Evolutionary conservation across 1,140 invertebrate genomes (phyloP), one percentile per base, ranked within the genome.

Genomic region (Arion vulgaris): DNA sequence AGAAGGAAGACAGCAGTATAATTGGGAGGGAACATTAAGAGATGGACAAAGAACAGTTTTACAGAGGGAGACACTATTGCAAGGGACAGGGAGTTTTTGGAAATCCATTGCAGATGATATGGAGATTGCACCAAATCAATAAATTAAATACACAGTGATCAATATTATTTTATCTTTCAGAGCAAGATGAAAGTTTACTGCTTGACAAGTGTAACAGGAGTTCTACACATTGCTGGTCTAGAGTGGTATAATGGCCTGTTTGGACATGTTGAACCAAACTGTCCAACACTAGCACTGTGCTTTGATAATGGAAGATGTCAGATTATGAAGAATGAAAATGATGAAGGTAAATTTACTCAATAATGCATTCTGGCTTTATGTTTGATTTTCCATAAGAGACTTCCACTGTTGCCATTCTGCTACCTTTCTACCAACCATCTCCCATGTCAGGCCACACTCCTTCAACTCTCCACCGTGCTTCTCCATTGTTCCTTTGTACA

Each of bases 251-350:
- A 96, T 89, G 96, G 95, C 0, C 75, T 84, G 23, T 92, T 94
- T 91, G 95, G 95, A 0, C 95, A 95, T 84, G 91, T 95, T 0
- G 94, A 96, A 34, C 89, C 94, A 0, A 95, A 95, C 83, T 95
- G 95, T 89, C 97, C 97, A 0, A 94, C 95, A 38, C 92, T 99
- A 38, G 95, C 95, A 0, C 95, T 99, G 85, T 97, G 96, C 86
- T 99, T 97, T 92, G 95, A 96, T 91, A 96, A 94, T 91, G 98
- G 98, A 0, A 93, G 95, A 82, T 94, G 98, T 86, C 95, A 98
- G 89, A 93, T 99, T 28, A 98, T 99, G 96, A 95, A 95, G 87
- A 95, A 95, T 90, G 96, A 97, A 88, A 95, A 94, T 89, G 98
- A 99, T 92, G 96, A 97, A 91, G 94, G 96, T 96, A 92, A 92